A percentile compares a stretch with the other conserved stretches of the same genome.
Conservation (phyloP, 2,113 vertebrate genomes). For the Helogale parvula region DNA sequence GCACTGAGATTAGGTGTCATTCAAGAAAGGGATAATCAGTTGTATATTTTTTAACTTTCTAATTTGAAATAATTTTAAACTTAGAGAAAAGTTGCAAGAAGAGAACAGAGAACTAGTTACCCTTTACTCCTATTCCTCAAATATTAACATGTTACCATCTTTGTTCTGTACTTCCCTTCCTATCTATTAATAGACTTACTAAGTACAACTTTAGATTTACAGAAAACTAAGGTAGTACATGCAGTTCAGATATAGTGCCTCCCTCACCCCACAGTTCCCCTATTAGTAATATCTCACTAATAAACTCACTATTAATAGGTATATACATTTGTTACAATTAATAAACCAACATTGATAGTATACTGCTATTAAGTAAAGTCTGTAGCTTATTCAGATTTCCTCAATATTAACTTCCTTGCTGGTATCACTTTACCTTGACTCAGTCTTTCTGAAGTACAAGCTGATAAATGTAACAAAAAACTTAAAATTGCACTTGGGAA, state of each 20-base stretch:
- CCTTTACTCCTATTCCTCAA: not conserved
- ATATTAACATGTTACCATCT: not conserved
- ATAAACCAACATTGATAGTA: not conserved
- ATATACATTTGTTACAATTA: conserved; percentile 12
- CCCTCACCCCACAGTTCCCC: too few species aligned
- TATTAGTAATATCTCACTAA: not conserved
- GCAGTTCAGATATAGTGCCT: not conserved
- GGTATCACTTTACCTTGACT: not conserved
- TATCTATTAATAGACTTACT: not conserved
- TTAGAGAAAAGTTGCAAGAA: conserved; percentile 2
- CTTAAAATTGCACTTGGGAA: not conserved
- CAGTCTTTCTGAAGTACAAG: not conserved
- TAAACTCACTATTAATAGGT: not conserved
- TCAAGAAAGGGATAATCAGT: not conserved
- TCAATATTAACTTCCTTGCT: not conserved
- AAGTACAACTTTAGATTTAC: conserved; percentile 23
- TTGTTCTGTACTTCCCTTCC: not conserved
- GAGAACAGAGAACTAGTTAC: not conserved
- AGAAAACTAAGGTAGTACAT: not conserved
- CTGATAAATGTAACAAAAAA: not conserved
- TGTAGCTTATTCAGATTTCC: not conserved
- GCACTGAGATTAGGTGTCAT: not conserved
- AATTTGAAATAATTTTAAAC: not conserved
- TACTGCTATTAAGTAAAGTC: not conserved
- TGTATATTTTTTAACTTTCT: not conserved